Conservation (phyloP, 2,113 vertebrate species). For the Sceloporus undulatus region DNA sequence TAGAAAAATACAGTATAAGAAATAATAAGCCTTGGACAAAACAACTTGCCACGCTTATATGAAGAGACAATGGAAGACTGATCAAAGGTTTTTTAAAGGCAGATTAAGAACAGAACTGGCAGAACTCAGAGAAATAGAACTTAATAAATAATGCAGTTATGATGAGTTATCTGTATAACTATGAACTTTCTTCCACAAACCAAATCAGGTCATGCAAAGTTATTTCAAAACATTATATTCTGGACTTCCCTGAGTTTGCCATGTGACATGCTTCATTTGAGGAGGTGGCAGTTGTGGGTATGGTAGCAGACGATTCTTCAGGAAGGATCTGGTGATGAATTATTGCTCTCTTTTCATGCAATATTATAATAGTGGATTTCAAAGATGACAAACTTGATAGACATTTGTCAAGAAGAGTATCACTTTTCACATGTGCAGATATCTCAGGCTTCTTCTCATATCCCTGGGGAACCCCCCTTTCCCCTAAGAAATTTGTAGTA, state of each 20-base stretch:
- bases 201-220: background rate
- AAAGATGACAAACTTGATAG: background rate
- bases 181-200: background rate
- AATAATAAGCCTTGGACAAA: background rate
- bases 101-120: background rate
- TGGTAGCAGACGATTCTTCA: background rate
- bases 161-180: background rate
- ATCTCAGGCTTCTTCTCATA: background rate
- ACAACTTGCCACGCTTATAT: background rate
- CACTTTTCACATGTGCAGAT: background rate
- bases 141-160: background rate
- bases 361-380: background rate
- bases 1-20: background rate
- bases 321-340: background rate
- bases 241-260: background rate
- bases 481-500: background rate
- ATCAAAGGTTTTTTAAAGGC: background rate
- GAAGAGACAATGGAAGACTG: background rate
- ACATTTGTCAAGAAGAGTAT: background rate
- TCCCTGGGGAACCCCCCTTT: too few species aligned
- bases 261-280: background rate
- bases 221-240: background rate
- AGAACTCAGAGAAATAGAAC: background rate
- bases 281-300: background rate
- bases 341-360: background rate